These are phyloP conservation scores for Benitochromis conjunctus DNA, from an alignment of 2,113 vertebrate species.

Conservation along the genomic window DNA sequence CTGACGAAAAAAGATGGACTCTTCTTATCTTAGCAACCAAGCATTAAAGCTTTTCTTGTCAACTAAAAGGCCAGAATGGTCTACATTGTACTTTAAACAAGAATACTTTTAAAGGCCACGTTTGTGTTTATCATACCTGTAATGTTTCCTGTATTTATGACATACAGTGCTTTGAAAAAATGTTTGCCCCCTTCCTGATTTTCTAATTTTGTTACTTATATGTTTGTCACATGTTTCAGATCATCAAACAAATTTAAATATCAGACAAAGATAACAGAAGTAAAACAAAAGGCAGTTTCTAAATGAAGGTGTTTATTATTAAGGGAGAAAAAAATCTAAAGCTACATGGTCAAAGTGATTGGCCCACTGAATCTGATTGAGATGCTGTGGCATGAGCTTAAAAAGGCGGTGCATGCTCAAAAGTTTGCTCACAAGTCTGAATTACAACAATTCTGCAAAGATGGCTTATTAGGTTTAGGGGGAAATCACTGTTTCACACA, in stretches of 20 bases:
- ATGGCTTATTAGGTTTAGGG: neutral
- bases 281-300: neutral
- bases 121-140: neutral
- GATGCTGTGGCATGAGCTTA: neutral
- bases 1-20: neutral
- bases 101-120: neutral
- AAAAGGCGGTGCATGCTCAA: neutral
- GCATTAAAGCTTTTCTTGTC: neutral
- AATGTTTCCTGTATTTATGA: neutral
- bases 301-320: neutral
- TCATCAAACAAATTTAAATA: neutral
- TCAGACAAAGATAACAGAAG: neutral
- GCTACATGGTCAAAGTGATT: neutral
- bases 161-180: neutral
- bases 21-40: neutral
- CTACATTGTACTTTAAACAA: neutral
- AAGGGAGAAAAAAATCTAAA: neutral
- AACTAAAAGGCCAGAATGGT: neutral
- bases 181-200: neutral
- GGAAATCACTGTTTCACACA: neutral
- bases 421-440: neutral
- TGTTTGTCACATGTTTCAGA: neutral
- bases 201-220: neutral
- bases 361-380: neutral
- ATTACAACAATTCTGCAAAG: neutral